A percentile compares a stretch with the other conserved stretches of the same genome.
Evolutionary conservation across 2,113 vertebrate genomes (phyloP).

Genomic region (Perca flavescens): DNA sequence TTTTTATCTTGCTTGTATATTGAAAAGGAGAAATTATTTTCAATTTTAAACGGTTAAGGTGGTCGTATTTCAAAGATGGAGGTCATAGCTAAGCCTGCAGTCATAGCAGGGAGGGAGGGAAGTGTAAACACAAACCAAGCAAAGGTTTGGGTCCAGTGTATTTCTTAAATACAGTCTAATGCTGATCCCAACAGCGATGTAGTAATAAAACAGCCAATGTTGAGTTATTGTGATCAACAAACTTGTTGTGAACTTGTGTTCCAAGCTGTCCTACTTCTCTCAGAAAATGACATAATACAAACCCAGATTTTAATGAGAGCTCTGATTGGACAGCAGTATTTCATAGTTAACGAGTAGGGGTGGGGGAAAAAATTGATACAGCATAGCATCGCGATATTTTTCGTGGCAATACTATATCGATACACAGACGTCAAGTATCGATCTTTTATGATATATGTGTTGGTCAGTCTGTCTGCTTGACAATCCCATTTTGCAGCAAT

Average conservation of each 20-base stretch:
- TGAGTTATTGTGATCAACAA: conserved; percentile 40
- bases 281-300: conserved; percentile 60
- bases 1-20: neutral
- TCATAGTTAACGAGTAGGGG: conserved; percentile 60
- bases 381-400: too few relatives aligned
- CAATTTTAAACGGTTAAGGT: neutral
- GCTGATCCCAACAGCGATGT: conserved; percentile 4
- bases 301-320: conserved; percentile 62
- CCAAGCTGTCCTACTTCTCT: conserved; percentile 53
- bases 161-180: conserved; percentile 10
- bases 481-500: too few relatives aligned
- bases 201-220: too few relatives aligned
- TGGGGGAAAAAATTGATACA: too few relatives aligned
- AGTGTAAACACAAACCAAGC: neutral
- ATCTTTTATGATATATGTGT: too few relatives aligned
- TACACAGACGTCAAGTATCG: too few relatives aligned
- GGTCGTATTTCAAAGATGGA: neutral
- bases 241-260: conserved; percentile 33
- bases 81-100: neutral
- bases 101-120: neutral
- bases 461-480: too few relatives aligned
- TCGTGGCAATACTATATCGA: too few relatives aligned
- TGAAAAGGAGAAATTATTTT: neutral
- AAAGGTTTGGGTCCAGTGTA: neutral
- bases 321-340: conserved; percentile 67